phyloP scores from a whole-genome alignment of 2,797 vertebrate species.

The Emys orbicularis region DNA sequence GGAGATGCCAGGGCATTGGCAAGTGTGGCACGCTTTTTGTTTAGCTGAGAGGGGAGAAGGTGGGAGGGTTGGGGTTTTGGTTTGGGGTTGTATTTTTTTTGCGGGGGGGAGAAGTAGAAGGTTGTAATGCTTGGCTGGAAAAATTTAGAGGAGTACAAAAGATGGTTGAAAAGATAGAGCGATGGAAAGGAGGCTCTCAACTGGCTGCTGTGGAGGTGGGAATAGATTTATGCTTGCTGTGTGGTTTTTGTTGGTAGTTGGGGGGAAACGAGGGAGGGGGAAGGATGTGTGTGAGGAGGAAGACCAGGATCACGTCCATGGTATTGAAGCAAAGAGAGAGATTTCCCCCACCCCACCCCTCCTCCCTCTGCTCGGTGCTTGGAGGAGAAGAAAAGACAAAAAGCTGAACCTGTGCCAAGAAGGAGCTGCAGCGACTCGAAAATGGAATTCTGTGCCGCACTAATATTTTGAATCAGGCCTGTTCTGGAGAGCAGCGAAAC shows the following conservation, averaged over 20 bases:
- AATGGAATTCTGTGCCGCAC: constrained; percentile 69
- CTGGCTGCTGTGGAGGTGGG: constrained; percentile 27
- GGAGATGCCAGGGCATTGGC: neutral
- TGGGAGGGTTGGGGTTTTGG: neutral
- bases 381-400: constrained; percentile 79
- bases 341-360: neutral
- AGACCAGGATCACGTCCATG: neutral
- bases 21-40: neutral
- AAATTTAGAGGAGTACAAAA: constrained; percentile 55
- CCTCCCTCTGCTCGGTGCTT: neutral
- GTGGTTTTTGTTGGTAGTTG: neutral
- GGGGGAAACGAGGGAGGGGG: neutral
- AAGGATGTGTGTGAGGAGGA: neutral
- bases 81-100: neutral
- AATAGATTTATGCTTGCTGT: constrained; percentile 12
- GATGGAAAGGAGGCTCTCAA: neutral
- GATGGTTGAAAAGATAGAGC: neutral
- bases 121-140: constrained; percentile 43
- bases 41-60: neutral
- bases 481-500: constrained; percentile 59
- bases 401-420: constrained; percentile 86
- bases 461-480: constrained; percentile 73
- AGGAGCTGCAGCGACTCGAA: constrained; percentile 75
- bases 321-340: neutral
- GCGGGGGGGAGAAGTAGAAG: neutral